phyloP scores from a whole-genome alignment of 2,797 vertebrate genomes.

The Poeciliopsis gracilis region DNA sequence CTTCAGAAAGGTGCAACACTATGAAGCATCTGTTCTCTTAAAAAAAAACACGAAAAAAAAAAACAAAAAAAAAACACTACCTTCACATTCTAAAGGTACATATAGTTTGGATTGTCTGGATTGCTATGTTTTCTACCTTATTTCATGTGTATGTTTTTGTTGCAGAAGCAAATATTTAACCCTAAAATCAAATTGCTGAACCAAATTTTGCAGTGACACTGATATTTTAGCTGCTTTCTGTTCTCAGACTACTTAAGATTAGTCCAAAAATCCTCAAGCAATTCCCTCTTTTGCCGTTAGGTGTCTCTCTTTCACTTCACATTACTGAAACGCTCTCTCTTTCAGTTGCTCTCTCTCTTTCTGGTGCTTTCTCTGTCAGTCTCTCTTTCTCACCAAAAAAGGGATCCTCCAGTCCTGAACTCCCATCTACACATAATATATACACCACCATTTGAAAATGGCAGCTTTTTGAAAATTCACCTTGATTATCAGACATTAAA shows the following conservation, averaged over 20 bases:
- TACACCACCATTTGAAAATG: constrained; percentile 95
- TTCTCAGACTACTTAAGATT: constrained; percentile 41
- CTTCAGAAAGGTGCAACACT: constrained; percentile 60
- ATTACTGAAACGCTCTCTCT: constrained; percentile 56
- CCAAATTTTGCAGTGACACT: constrained; percentile 36
- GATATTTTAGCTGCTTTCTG: constrained; percentile 46
- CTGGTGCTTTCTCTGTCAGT: constrained; percentile 44
- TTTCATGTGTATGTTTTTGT: not conserved
- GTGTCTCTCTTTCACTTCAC: constrained; percentile 90
- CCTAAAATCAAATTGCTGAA: constrained; percentile 47
- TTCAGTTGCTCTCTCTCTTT: constrained; percentile 23
- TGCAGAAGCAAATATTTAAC: not conserved
- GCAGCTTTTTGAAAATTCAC: constrained; percentile 97
- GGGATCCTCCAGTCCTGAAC: constrained; percentile 71
- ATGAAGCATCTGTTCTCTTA: constrained; percentile 40
- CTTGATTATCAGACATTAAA: constrained; percentile 97
- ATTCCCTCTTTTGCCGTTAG: constrained; percentile 75
- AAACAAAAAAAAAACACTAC: constrained; percentile 28
- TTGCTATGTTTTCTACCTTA: constrained; percentile 4
- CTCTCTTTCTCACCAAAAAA: constrained; percentile 53
- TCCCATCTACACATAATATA: constrained; percentile 87
- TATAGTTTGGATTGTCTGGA: constrained; percentile 22
- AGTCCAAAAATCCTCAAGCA: constrained; percentile 39
- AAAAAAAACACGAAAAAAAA: not conserved
- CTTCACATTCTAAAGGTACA: constrained; percentile 32